Evolutionary conservation across 2,888 invertebrate species (phyloP).

Genomic region (Hipparchia semele): DNA sequence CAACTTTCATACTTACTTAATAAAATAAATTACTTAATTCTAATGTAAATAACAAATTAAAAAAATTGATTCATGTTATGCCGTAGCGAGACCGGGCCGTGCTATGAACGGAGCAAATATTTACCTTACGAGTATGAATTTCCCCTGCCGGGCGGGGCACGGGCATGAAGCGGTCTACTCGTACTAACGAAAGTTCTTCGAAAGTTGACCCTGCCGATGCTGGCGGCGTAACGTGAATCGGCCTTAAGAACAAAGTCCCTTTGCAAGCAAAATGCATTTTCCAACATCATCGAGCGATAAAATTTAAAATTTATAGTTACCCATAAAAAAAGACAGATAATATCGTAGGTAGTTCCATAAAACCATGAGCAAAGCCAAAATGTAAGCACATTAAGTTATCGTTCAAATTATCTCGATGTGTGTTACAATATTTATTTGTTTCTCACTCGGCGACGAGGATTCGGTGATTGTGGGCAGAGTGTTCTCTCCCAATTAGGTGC

Average conservation of each 20-base stretch:
- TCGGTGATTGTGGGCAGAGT: slow-evolving; percentile 70
- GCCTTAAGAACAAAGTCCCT: background rate
- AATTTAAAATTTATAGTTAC: slow-evolving; percentile 45
- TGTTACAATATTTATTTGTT: slow-evolving; percentile 83
- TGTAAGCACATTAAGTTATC: slow-evolving; percentile 83
- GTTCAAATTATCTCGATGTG: slow-evolving; percentile 75
- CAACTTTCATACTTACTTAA: too few species aligned
- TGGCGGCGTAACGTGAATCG: background rate
- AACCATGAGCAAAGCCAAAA: slow-evolving; percentile 81
- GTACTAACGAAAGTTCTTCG: too few species aligned
- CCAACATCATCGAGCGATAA: slow-evolving; percentile 39
- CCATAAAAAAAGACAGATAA: slow-evolving; percentile 49
- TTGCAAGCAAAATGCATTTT: slow-evolving; percentile 23
- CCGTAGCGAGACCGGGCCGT: too few species aligned
- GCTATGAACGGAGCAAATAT: too few species aligned
- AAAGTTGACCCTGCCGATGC: background rate
- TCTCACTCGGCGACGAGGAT: slow-evolving; percentile 66
- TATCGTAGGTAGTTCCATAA: slow-evolving; percentile 78
- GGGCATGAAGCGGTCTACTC: too few species aligned
- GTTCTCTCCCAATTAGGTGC: slow-evolving; percentile 82
- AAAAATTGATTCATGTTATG: too few species aligned
- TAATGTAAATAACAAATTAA: slow-evolving; percentile 10
- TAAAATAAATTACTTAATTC: slow-evolving; percentile 5
- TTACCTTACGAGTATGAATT: too few species aligned
- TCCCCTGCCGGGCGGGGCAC: too few species aligned